Conservation (phyloP, 2,888 invertebrate species). For the Ommatoiulus sabulosus region DNA sequence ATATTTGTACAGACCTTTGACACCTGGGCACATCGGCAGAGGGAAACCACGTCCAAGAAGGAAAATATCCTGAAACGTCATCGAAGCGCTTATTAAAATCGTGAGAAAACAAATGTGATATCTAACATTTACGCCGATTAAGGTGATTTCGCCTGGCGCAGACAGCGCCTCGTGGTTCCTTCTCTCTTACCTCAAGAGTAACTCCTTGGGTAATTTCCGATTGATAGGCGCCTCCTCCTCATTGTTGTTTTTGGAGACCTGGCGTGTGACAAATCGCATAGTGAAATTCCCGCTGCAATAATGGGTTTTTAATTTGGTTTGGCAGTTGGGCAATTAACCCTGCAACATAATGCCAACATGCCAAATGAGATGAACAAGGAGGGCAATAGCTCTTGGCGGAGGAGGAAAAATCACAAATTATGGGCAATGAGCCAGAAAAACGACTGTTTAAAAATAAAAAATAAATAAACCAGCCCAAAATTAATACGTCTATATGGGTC, state of each 20-base stretch:
- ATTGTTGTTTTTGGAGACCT: slow-evolving; percentile 62
- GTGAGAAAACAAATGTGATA: background rate
- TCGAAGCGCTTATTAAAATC: background rate
- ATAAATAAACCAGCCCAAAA: background rate
- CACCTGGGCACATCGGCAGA: slow-evolving; percentile 92
- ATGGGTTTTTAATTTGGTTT: background rate
- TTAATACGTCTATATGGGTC: background rate
- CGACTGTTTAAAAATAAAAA: background rate
- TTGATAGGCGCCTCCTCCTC: slow-evolving; percentile 91
- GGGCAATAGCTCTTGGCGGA: background rate
- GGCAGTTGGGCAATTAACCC: slow-evolving; percentile 34
- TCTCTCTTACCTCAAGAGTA: slow-evolving; percentile 78
- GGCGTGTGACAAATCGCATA: slow-evolving; percentile 54
- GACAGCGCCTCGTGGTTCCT: background rate
- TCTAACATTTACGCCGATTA: background rate
- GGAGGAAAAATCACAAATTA: background rate
- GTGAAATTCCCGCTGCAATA: slow-evolving; percentile 31
- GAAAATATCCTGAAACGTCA: slow-evolving; percentile 82
- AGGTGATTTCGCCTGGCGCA: background rate
- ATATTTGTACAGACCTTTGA: slow-evolving; percentile 66
- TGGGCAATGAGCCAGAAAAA: slow-evolving; percentile 23
- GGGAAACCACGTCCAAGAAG: slow-evolving; percentile 93
- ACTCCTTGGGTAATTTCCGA: slow-evolving; percentile 95
- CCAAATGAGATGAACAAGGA: slow-evolving; percentile 28
- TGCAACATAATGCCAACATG: slow-evolving; percentile 34